Percentiles rank a stretch among this genome's conserved stretches.
phyloP scores from a whole-genome alignment of 92 coral and sea anemone genomes.

The Muricea muricata region DNA sequence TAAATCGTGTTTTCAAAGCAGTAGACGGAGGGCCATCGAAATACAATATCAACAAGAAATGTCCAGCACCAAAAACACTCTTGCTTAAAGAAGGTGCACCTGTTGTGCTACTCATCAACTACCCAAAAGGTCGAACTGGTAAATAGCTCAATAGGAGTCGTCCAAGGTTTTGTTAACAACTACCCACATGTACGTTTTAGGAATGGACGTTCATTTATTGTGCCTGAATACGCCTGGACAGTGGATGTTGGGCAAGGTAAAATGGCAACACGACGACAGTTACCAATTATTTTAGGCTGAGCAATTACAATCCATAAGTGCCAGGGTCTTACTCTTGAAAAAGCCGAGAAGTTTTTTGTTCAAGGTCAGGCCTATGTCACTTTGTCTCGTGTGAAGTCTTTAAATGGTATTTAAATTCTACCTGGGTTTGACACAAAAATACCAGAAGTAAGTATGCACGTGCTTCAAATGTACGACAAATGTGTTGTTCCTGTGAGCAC shows the following conservation, averaged over 20 bases:
- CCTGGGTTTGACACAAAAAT: conserved; percentile 46
- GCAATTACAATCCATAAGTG: conserved; percentile 40
- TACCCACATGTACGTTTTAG: conserved; percentile 54
- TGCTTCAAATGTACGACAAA: conserved; percentile 22
- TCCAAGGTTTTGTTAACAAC: conserved; percentile 44
- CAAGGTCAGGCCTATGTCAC: conserved; percentile 58
- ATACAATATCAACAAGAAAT: background rate
- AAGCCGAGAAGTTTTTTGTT: conserved; percentile 34
- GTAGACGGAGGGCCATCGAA: conserved; percentile 37
- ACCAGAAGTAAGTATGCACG: conserved; percentile 27
- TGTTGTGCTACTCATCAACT: conserved; percentile 38
- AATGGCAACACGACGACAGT: conserved; percentile 29
- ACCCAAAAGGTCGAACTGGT: conserved; percentile 18
- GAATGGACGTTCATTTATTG: conserved; percentile 29
- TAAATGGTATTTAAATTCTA: conserved; percentile 38
- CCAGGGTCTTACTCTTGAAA: conserved; percentile 38
- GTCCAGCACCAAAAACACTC: conserved; percentile 26
- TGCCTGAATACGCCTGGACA: conserved; percentile 32
- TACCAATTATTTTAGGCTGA: conserved; percentile 27
- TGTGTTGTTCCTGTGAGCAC: background rate
- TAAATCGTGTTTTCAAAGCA: too few species aligned
- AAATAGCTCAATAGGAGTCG: conserved; percentile 46
- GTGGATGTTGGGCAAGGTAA: background rate
- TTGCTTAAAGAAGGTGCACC: conserved; percentile 47
- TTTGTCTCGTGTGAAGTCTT: conserved; percentile 39